Base-by-base conservation (phyloP, 2,113 vertebrate genomes). In the Coryphaenoides rupestris region DNA sequence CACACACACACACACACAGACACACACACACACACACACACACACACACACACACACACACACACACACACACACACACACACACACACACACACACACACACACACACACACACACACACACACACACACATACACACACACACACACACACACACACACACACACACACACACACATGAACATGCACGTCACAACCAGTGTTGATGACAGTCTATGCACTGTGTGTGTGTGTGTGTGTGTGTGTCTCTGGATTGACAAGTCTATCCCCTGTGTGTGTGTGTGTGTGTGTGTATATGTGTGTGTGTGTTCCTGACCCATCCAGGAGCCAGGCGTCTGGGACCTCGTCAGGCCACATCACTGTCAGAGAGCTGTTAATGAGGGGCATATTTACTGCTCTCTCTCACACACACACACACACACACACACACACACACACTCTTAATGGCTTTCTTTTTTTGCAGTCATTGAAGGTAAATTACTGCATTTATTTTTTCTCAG, bases 281-380 rank as follows among this genome's bases (percentile, higher is more conserved):
- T 56, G 45, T 52, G 55, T 69, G 53, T 23, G 15, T 61, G 46
- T 16, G 47, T 55, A 3, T 53, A 22, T 24, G 58, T 58, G 60
- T 58, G 17, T 68, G 52, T 46, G 12, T 62, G 24, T 17, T 19
- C 14, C 23, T 9, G 45, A 86, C 84, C 86, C 77, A 79, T 93
- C 84, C 79, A 75, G 89, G 90, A 90, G 89, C 79, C 81, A 84
- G 83, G 82, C 86, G 58, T 87, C 88, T 76, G 80, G 80, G 72
- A 87, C 87, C 86, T 90, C 88, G 89, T 96, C 95, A 93, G 68
- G 79, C 85, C 85, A 78, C 89, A 94, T 98, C 91, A 95, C 84
- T 87, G 79, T 98, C 94, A 95, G 83, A 80, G 84, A 84, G 83
- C 80, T 78, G 89, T 91, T 95, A 94, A 96, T 95, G 93, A 95